Conservation (phyloP, 2,888 invertebrate genomes). For the Meteorus colon region DNA sequence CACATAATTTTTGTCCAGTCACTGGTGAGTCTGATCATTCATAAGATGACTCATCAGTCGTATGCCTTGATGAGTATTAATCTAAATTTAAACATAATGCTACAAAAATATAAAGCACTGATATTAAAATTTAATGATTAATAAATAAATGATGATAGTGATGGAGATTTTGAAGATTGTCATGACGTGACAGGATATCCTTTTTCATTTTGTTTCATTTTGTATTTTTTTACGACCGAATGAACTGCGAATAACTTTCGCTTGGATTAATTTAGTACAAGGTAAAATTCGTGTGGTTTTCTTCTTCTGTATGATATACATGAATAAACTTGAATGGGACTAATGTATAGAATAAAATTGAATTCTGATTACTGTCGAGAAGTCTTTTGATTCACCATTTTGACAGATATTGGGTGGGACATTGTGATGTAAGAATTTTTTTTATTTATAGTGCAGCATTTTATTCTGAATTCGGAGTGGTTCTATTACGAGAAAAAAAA, state of each 20-base stretch:
- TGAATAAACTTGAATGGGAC: constrained; percentile 13
- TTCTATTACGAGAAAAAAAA: no score
- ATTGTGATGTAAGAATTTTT: constrained; percentile 3
- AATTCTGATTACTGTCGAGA: background rate
- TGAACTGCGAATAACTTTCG: constrained; percentile 55
- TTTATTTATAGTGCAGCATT: background rate
- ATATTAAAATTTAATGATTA: background rate
- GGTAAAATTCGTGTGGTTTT: constrained; percentile 46
- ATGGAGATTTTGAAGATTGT: background rate
- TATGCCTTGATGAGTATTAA: background rate
- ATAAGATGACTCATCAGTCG: constrained; percentile 36
- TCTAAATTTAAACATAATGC: background rate
- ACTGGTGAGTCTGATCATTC: background rate
- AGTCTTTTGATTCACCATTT: background rate
- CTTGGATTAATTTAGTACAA: constrained; percentile 61
- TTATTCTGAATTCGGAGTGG: background rate
- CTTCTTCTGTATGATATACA: background rate
- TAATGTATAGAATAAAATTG: background rate
- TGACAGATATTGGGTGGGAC: background rate
- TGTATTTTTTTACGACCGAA: constrained; percentile 29
- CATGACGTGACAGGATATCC: constrained; percentile 58
- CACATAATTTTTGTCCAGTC: constrained; percentile 15
- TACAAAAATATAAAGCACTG: background rate
- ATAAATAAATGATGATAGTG: background rate
- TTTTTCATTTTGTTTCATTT: constrained; percentile 53